Percentiles rank a stretch among this genome's conserved stretches.
Conservation (phyloP, 2,113 vertebrate species). For the Psilopsiagon aurifrons region DNA sequence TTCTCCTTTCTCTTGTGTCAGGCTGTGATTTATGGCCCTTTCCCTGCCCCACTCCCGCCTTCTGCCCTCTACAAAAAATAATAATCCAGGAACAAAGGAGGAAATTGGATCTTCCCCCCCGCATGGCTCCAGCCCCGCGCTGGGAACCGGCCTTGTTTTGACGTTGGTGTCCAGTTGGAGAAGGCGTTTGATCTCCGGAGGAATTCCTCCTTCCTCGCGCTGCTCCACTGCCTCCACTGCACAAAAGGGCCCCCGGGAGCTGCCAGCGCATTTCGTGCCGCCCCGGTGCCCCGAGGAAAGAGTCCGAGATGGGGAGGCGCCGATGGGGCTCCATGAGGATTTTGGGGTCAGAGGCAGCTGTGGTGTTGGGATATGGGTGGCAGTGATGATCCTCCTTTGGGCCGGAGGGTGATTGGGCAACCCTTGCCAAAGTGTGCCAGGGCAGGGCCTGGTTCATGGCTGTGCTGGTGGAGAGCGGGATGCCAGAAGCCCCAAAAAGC, state of each 20-base stretch:
- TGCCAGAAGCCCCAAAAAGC: background rate
- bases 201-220: slow-evolving; percentile 14
- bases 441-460: background rate
- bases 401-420: background rate
- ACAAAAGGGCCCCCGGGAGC: slow-evolving; percentile 24
- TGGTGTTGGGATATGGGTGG: background rate
- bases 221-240: background rate
- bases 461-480: background rate
- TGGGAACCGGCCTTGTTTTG: slow-evolving; percentile 11
- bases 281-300: background rate
- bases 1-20: background rate
- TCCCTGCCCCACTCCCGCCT: background rate
- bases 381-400: too few species aligned
- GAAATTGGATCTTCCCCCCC: slow-evolving; percentile 35
- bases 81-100: slow-evolving; percentile 50
- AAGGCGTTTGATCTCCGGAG: slow-evolving; percentile 35
- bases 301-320: background rate
- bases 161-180: slow-evolving; percentile 31
- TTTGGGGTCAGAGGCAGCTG: background rate
- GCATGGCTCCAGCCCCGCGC: background rate
- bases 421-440: background rate
- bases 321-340: background rate
- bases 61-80: slow-evolving; percentile 20
- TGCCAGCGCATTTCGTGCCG: background rate
- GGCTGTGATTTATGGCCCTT: slow-evolving; percentile 41